phyloP scores from a whole-genome alignment of 2,888 invertebrate species.

The Lottia gigantea region DNA sequence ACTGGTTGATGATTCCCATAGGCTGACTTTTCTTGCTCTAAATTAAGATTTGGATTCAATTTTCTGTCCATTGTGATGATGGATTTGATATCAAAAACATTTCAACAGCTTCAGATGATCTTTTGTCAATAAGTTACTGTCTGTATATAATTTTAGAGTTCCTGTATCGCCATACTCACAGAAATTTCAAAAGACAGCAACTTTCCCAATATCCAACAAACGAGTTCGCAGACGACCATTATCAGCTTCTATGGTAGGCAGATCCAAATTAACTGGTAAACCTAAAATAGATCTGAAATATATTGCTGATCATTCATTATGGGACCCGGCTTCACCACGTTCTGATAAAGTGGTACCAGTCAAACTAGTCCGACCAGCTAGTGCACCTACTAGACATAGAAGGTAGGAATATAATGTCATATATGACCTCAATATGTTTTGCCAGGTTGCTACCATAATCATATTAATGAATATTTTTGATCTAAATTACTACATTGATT shows the following conservation, averaged over 20 bases:
- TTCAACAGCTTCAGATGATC: too few relatives aligned
- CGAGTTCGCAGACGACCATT: constrained; percentile 41
- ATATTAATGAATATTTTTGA: too few relatives aligned
- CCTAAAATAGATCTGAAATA: constrained; percentile 65
- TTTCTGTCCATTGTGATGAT: too few relatives aligned
- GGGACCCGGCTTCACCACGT: constrained; percentile 64
- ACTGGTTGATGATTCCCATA: too few relatives aligned
- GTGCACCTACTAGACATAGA: constrained; percentile 56
- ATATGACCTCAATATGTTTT: too few relatives aligned
- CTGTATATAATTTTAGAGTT: constrained; percentile 22
- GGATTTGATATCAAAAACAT: too few relatives aligned
- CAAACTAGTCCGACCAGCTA: constrained; percentile 45
- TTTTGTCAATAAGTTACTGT: too few relatives aligned
- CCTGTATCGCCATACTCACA: constrained; percentile 62
- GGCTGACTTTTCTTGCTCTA: too few relatives aligned
- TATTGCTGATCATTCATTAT: constrained; percentile 60
- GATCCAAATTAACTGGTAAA: constrained; percentile 38
- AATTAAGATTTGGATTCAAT: too few relatives aligned
- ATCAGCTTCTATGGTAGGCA: constrained; percentile 44
- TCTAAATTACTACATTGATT: too few relatives aligned
- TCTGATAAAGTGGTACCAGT: constrained; percentile 21
- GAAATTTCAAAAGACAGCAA: constrained; percentile 54
- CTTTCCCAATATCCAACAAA: constrained; percentile 45
- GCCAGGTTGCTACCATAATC: too few relatives aligned
- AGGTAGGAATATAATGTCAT: constrained; percentile 33